phyloP scores from a whole-genome alignment of 2,113 vertebrate genomes.

The Peromyscus maniculatus region DNA sequence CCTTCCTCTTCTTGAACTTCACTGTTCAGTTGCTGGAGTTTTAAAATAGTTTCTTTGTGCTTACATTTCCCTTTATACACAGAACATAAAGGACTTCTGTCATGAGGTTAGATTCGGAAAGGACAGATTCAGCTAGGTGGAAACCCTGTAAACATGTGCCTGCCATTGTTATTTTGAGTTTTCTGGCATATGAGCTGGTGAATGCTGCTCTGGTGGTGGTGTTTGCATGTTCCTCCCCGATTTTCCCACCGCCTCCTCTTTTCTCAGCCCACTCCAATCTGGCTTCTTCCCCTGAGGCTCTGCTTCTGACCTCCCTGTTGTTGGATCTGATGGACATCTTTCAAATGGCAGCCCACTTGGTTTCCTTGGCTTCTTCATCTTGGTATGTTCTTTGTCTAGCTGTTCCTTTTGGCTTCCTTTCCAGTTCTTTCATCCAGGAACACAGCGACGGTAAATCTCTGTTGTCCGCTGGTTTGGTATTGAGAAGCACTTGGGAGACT shows the following conservation, averaged over 20 bases:
- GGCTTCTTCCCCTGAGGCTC: not conserved
- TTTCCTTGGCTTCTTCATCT: not conserved
- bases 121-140: not conserved
- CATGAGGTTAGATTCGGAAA: not conserved
- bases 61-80: not conserved
- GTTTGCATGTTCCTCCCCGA: not conserved
- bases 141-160: not conserved
- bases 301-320: not conserved
- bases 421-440: not conserved
- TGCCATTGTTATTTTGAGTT: constrained; percentile 2
- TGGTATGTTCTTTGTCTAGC: not conserved
- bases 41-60: not conserved
- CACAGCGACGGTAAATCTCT: not conserved
- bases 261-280: constrained; percentile 29
- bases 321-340: not conserved
- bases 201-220: accelerated
- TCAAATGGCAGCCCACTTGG: not conserved
- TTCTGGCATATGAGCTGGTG: constrained; percentile 1
- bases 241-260: constrained; percentile 26
- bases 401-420: not conserved
- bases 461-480: not conserved
- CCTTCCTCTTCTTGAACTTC: not conserved
- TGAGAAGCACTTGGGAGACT: not conserved
- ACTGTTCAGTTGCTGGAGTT: not conserved
- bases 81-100: not conserved